These are phyloP conservation scores for Ophioderma brevispina DNA, from an alignment of 35 echinoderm and acorn worm genomes.

Conservation along the genomic window DNA sequence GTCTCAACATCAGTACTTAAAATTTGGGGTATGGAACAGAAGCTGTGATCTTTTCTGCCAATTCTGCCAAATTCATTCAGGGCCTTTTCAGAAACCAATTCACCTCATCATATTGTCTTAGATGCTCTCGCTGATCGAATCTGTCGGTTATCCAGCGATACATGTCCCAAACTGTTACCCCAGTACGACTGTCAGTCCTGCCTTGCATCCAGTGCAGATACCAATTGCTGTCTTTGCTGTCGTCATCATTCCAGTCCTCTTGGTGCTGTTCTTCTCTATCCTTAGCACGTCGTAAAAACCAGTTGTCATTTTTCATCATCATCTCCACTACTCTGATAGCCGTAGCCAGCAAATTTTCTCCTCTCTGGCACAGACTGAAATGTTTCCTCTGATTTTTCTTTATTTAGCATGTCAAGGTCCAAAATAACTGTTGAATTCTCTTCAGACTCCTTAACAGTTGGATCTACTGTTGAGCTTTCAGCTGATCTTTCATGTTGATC, in stretches of 20 bases:
- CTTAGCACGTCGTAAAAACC: constrained; percentile 73
- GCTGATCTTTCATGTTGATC: not conserved
- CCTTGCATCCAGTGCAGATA: constrained; percentile 74
- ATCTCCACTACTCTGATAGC: constrained; percentile 57
- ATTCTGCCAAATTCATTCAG: too few relatives aligned
- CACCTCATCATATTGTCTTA: constrained; percentile 79
- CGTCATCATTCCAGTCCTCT: not conserved
- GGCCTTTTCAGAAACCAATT: constrained; percentile 92
- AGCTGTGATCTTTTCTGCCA: too few relatives aligned
- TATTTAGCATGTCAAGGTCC: constrained; percentile 15
- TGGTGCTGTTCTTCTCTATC: constrained; percentile 55
- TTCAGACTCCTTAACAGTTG: not conserved
- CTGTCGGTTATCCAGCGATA: constrained; percentile 88
- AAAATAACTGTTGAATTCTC: constrained; percentile 35
- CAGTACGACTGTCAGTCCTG: constrained; percentile 57
- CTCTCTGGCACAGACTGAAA: not conserved
- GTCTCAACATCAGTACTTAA: too few relatives aligned
- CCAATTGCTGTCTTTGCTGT: constrained; percentile 54
- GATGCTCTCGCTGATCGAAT: constrained; percentile 48
- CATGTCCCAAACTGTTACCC: constrained; percentile 95
- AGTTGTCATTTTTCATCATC: constrained; percentile 65
- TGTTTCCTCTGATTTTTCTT: constrained; percentile 1
- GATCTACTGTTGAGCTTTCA: not conserved
- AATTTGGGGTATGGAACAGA: too few relatives aligned
- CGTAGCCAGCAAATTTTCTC: constrained; percentile 59